Conservation (phyloP, 2,888 invertebrate species). For the Dinocampus coccinellae region DNA sequence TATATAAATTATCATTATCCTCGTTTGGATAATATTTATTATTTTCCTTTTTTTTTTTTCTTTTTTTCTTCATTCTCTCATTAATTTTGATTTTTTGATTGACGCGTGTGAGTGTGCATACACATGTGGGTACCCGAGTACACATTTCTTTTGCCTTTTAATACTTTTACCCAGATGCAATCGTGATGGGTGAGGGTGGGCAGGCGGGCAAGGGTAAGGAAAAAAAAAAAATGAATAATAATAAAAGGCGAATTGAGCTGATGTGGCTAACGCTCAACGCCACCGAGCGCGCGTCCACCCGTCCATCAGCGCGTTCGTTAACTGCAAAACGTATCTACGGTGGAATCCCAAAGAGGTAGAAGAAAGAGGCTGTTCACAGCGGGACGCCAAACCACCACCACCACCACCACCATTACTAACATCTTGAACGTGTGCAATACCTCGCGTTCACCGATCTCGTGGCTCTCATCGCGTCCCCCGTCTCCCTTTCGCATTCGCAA, state of each 20-base stretch:
- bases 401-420: slow-evolving; percentile 32
- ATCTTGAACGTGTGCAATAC: slow-evolving; percentile 47
- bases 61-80: neutral
- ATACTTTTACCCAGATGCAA: neutral
- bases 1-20: neutral
- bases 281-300: slow-evolving; percentile 43
- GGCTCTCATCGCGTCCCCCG: slow-evolving; percentile 17
- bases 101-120: neutral
- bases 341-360: slow-evolving; percentile 56
- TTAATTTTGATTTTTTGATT: neutral
- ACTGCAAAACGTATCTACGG: slow-evolving; percentile 59
- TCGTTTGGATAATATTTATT: neutral
- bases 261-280: slow-evolving; percentile 11
- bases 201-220: too few relatives aligned
- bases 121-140: neutral
- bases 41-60: neutral
- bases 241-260: slow-evolving; percentile 41
- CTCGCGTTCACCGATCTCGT: slow-evolving; percentile 38
- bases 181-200: slow-evolving; percentile 9
- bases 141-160: neutral
- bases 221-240: slow-evolving; percentile 16
- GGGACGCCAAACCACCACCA: slow-evolving; percentile 54
- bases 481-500: slow-evolving; percentile 3
- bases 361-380: slow-evolving; percentile 59
- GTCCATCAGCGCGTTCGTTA: slow-evolving; percentile 61